phyloP scores from a whole-genome alignment of 2,797 vertebrate species.

The Melanotaenia boesemani region DNA sequence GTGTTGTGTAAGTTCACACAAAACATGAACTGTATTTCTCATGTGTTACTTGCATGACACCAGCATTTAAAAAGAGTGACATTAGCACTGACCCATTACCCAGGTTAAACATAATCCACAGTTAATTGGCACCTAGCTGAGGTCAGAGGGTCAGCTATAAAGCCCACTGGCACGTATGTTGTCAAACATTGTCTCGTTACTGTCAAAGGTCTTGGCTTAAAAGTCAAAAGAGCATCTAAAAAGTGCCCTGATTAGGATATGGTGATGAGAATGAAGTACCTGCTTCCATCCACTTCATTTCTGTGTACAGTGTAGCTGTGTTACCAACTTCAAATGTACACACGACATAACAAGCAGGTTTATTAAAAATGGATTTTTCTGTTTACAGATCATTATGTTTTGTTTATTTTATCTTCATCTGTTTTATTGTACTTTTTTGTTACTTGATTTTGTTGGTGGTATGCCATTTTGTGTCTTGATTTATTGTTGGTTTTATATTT shows the following conservation, averaged over 20 bases:
- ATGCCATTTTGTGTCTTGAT: conserved; percentile 18
- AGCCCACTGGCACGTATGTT: conserved; percentile 79
- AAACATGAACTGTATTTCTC: conserved; percentile 43
- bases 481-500: conserved; percentile 34
- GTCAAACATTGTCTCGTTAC: conserved; percentile 82
- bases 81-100: conserved; percentile 78
- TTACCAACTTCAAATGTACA: conserved; percentile 45
- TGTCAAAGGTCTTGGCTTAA: conserved; percentile 76
- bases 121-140: conserved; percentile 84
- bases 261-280: conserved; percentile 48
- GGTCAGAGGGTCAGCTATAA: conserved; percentile 76
- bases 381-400: background rate
- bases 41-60: conserved; percentile 56
- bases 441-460: conserved; percentile 10
- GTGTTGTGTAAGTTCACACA: background rate
- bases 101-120: conserved; percentile 83
- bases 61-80: conserved; percentile 74
- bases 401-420: conserved; percentile 7
- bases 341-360: conserved; percentile 41
- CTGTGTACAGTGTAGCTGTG: conserved; percentile 45
- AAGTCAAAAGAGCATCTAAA: conserved; percentile 77
- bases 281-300: conserved; percentile 52
- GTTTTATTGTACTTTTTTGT: conserved; percentile 1
- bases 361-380: background rate
- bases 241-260: conserved; percentile 63